These are phyloP conservation scores for Rhynchonycteris naso DNA, from an alignment of 2,797 vertebrate species.

Conservation along the genomic window DNA sequence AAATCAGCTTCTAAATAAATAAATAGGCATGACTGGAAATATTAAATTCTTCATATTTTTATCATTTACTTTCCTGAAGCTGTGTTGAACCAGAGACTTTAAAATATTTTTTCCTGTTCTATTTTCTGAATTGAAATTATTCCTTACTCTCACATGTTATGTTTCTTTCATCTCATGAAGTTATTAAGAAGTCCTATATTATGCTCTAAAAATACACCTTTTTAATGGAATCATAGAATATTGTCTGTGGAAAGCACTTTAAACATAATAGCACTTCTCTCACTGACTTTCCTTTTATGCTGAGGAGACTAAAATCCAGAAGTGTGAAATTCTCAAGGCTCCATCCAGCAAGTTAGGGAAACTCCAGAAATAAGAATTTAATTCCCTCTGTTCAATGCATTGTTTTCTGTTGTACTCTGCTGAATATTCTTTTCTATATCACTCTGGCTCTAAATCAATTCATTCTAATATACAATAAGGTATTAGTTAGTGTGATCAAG, in stretches of 20 bases:
- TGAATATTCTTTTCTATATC: not conserved
- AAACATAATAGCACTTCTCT: not conserved
- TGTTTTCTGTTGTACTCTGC: conserved; percentile 26
- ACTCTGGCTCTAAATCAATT: not conserved
- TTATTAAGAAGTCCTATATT: not conserved
- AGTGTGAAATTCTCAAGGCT: not conserved
- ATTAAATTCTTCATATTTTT: not conserved
- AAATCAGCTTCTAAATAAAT: not conserved
- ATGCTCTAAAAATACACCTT: conserved; percentile 11
- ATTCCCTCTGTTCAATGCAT: not conserved
- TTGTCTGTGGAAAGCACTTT: conserved; percentile 24
- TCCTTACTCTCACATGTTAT: not conserved
- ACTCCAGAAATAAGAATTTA: not conserved
- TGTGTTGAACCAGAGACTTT: not conserved
- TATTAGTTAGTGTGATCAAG: not conserved
- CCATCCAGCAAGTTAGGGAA: not conserved
- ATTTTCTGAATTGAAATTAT: conserved; percentile 57
- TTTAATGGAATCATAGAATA: conserved; percentile 17
- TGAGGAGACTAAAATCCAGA: not conserved
- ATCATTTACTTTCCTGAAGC: not conserved
- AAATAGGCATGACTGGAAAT: not conserved
- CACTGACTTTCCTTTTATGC: not conserved
- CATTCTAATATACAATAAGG: not conserved
- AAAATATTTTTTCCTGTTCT: conserved; percentile 34
- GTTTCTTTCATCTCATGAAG: conserved; percentile 21